A percentile compares a stretch with the other conserved stretches of the same genome.
Evolutionary conservation across 2,113 vertebrate genomes (phyloP).

Genomic region (Stegostoma tigrinum): DNA sequence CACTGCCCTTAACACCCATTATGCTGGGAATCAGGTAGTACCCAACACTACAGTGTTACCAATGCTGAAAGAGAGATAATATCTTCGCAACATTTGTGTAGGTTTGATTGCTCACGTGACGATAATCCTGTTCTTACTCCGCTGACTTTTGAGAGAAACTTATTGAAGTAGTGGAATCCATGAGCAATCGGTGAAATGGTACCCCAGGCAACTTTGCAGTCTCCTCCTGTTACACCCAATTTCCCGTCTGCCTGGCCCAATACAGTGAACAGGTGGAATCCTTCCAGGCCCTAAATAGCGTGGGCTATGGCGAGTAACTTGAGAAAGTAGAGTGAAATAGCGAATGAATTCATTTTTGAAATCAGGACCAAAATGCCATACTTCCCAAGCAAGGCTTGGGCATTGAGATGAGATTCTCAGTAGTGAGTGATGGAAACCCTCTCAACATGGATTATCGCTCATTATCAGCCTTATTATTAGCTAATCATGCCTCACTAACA

Average conservation of each 20-base stretch:
- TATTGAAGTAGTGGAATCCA: neutral
- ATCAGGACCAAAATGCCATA: no score
- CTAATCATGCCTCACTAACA: no score
- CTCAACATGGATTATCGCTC: no score
- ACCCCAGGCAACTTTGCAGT: neutral
- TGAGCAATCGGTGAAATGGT: neutral
- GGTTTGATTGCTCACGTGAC: neutral
- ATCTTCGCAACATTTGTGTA: neutral
- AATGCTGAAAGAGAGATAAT: neutral
- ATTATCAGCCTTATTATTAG: no score
- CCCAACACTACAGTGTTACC: neutral
- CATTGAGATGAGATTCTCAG: no score
- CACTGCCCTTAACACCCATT: neutral
- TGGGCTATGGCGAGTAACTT: no score
- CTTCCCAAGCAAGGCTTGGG: no score
- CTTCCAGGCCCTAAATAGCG: no score
- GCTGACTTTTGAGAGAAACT: neutral
- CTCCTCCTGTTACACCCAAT: neutral
- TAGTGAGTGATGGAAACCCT: no score
- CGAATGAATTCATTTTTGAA: no score
- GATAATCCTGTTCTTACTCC: neutral
- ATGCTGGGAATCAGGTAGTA: neutral
- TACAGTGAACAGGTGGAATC: neutral
- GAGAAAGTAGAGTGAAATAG: no score
- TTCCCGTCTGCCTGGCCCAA: neutral